These are phyloP conservation scores for Spongilla lacustris DNA, from an alignment of 37 sponge, comb jelly and placozoan genomes.

Conservation along the genomic window DNA sequence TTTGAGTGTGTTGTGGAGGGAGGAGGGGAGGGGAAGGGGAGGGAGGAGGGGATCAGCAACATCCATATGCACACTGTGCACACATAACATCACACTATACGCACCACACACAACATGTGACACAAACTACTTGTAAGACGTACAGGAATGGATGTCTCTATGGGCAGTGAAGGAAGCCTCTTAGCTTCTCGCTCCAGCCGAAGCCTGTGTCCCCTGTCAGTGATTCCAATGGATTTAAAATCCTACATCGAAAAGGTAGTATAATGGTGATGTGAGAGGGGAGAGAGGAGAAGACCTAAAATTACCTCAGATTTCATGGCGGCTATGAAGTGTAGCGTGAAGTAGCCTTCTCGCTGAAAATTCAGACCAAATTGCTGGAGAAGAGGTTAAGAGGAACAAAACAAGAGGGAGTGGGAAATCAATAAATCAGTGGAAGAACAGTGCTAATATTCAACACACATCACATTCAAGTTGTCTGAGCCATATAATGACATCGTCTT, in stretches of 20 bases:
- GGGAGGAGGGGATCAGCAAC: too few relatives aligned
- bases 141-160: conserved; percentile 63
- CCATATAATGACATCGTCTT: neutral
- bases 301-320: conserved; percentile 31
- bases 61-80: conserved; percentile 16
- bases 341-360: conserved; percentile 62
- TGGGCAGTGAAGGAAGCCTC: conserved; percentile 42
- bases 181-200: conserved; percentile 60
- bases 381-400: neutral
- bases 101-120: conserved; percentile 6
- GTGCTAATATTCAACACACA: neutral
- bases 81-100: conserved; percentile 4
- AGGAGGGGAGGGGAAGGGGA: neutral
- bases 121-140: conserved; percentile 4
- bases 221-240: conserved; percentile 70
- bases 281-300: too few relatives aligned
- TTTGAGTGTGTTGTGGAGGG: neutral
- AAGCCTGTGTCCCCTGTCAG: conserved; percentile 56
- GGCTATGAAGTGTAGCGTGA: conserved; percentile 38
- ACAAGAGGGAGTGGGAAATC: neutral
- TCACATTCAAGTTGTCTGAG: neutral
- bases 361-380: conserved; percentile 39
- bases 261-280: neutral
- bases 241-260: conserved; percentile 28
- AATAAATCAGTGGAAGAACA: neutral